Evolutionary conservation across 2,888 invertebrate genomes (phyloP).

Genomic region (Dicranocentrus wangi): DNA sequence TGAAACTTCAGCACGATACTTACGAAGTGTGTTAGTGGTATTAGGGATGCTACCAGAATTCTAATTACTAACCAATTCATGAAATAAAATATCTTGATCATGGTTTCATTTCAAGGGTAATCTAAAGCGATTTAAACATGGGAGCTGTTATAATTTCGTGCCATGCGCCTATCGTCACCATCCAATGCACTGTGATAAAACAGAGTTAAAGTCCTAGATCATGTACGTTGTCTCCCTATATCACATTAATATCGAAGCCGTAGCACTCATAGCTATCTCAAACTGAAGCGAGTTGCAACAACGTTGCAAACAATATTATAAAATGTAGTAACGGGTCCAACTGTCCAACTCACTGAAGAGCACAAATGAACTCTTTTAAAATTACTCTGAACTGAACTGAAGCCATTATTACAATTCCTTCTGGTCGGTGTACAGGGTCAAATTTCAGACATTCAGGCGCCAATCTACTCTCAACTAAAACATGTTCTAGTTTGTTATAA

Average conservation of each 20-base stretch:
- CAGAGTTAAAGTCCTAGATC: not conserved
- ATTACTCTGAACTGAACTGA: constrained; percentile 39
- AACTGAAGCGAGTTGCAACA: not conserved
- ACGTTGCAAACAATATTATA: constrained; percentile 17
- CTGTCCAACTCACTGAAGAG: constrained; percentile 27
- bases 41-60: too few species aligned
- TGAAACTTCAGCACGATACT: too few species aligned
- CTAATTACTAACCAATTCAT: too few species aligned
- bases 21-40: too few species aligned
- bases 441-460: constrained; percentile 73
- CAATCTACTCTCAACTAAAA: constrained; percentile 68
- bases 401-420: constrained; percentile 58
- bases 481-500: constrained; percentile 71
- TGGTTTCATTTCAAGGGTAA: too few species aligned
- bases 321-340: constrained; percentile 47
- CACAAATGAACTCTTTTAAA: constrained; percentile 52
- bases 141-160: not conserved
- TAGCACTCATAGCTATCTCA: too few species aligned
- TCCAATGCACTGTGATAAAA: not conserved
- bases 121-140: too few species aligned
- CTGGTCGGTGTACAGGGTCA: constrained; percentile 72
- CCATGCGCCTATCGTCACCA: constrained; percentile 6
- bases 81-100: too few species aligned
- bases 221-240: constrained; percentile 3
- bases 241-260: not conserved